Evolutionary conservation across 2,797 vertebrate species (phyloP).

Genomic region (Ibycter americanus): DNA sequence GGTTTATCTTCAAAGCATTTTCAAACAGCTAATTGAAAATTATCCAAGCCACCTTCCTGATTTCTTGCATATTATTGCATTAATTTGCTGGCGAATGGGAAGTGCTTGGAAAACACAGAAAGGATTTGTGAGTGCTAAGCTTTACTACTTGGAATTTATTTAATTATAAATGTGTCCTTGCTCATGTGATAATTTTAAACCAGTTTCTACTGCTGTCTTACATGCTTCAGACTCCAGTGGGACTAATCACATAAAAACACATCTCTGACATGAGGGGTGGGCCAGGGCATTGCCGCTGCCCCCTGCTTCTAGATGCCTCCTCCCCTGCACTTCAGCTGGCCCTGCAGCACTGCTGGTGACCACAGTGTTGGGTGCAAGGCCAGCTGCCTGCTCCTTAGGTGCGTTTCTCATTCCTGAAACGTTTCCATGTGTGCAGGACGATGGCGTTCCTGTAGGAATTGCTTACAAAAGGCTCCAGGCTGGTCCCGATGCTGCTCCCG

Average conservation of each 20-base stretch:
- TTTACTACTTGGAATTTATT: neutral
- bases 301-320: rapidly evolving
- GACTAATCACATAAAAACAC: neutral
- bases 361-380: rapidly evolving
- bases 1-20: slow-evolving; percentile 55
- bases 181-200: neutral
- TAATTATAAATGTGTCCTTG: slow-evolving; percentile 1
- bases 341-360: neutral
- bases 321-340: neutral
- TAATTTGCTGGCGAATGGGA: neutral
- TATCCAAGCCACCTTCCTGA: slow-evolving; percentile 31
- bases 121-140: slow-evolving; percentile 1
- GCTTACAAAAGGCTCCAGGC: neutral
- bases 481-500: rapidly evolving
- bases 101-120: slow-evolving; percentile 9
- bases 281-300: neutral
- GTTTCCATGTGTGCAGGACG: neutral
- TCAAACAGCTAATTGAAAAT: slow-evolving; percentile 50
- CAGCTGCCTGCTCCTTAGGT: neutral
- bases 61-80: slow-evolving; percentile 2
- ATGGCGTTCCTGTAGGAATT: neutral
- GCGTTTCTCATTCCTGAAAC: neutral
- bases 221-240: neutral
- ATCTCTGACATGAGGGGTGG: neutral
- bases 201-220: neutral